These are phyloP conservation scores for Nesidiocoris tenuis DNA, from an alignment of 2,888 invertebrate species.

Conservation along the genomic window DNA sequence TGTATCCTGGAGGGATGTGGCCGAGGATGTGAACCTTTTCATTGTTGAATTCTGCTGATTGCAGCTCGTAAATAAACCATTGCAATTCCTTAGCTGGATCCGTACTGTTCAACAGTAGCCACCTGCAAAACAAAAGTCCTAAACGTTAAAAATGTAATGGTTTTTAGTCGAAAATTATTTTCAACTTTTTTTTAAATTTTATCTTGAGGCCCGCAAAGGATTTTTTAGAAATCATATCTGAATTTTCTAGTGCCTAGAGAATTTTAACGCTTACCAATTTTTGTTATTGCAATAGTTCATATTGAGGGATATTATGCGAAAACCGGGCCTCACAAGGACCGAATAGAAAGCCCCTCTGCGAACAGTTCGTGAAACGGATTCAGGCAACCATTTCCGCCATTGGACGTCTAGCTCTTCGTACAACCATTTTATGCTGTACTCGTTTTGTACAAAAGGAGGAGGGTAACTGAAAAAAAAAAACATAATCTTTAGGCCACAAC, in stretches of 20 bases:
- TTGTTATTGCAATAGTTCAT: constrained; percentile 96
- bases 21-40: constrained; percentile 96
- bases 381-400: constrained; percentile 90
- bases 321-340: constrained; percentile 82
- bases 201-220: not conserved
- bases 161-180: no score
- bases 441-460: constrained; percentile 79
- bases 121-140: constrained; percentile 59
- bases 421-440: constrained; percentile 85
- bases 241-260: not conserved
- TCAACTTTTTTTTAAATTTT: not conserved
- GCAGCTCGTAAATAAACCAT: constrained; percentile 92
- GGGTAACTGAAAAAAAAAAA: constrained; percentile 67
- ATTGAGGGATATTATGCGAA: constrained; percentile 89
- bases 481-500: not conserved
- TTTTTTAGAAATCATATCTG: not conserved
- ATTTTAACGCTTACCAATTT: constrained; percentile 66
- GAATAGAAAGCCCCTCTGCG: constrained; percentile 89
- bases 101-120: constrained; percentile 89
- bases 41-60: constrained; percentile 87
- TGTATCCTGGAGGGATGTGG: constrained; percentile 93
- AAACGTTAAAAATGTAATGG: no score
- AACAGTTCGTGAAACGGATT: constrained; percentile 81
- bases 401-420: constrained; percentile 85
- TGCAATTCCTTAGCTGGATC: constrained; percentile 93